Conservation (phyloP, 1,140 invertebrate genomes). For the Leptinotarsa undecemlineata region DNA sequence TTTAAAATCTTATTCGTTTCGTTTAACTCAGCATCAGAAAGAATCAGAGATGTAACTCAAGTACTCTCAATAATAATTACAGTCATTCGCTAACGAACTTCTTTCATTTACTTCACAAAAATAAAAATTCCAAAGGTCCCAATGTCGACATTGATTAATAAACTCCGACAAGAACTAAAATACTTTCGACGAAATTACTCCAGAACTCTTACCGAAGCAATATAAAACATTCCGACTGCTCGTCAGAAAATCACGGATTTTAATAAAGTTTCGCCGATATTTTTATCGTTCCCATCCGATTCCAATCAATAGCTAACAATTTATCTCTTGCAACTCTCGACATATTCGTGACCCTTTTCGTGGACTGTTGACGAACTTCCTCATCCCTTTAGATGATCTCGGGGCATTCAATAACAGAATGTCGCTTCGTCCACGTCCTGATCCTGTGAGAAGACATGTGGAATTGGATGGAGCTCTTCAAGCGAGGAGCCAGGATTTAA, state of each 20-base stretch:
- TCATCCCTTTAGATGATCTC: slow-evolving; percentile 28
- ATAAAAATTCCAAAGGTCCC: neutral
- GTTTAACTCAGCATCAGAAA: too few species aligned
- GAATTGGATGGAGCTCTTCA: slow-evolving; percentile 49
- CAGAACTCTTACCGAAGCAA: neutral
- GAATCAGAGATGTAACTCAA: too few species aligned
- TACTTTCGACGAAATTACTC: neutral
- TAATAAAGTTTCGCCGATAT: neutral
- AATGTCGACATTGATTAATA: neutral
- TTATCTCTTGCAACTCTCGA: neutral
- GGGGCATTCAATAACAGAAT: slow-evolving; percentile 52
- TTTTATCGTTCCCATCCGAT: neutral
- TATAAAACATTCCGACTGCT: neutral
- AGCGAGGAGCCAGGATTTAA: slow-evolving; percentile 52
- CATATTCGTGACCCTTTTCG: slow-evolving; percentile 28
- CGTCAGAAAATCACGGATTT: slow-evolving; percentile 2
- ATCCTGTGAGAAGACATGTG: slow-evolving; percentile 44
- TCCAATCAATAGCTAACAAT: neutral
- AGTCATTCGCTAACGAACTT: neutral
- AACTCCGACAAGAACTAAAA: neutral
- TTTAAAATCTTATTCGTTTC: too few species aligned
- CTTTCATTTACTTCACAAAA: neutral
- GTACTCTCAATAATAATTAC: neutral
- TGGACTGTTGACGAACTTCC: slow-evolving; percentile 33
- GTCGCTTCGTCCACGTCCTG: slow-evolving; percentile 42